Evolutionary conservation across 92 coral and sea anemone genomes (phyloP), one percentile per base, ranked within the genome.

Genomic region (Porites cylindrica): DNA sequence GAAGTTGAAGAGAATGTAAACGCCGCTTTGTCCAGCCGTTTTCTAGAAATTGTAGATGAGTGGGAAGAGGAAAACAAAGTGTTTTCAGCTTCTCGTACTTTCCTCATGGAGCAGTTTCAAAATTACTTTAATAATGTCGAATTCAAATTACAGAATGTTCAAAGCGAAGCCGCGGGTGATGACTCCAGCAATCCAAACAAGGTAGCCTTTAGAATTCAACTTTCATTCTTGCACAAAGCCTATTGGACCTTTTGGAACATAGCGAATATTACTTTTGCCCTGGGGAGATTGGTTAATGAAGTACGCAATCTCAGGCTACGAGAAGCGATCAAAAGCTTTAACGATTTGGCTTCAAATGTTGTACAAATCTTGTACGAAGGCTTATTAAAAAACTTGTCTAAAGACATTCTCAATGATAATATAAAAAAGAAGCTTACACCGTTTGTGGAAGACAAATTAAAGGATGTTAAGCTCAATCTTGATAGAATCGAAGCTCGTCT

Each of bases 61-160:
- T 83, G 88, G 92, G 92, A 89, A 53, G 82, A 64, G 10, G 73
- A 83, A 10, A 77, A 54, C 24, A 83, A 77, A 5, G 66, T 83
- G 23, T 77, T 66, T 71, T 14, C 80, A 76, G 51, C 68, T 29
- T 65, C 79, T 52, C 66, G 32, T 13, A 10, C 26, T 8, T 77
- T 29, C 18, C 85, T 84, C 24, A 8, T 83, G 4, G 38, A 77
- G 16, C 79, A 50, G 16, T 76, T 82, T 51, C 53, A 32, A 4
- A 21, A 53, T 10, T 16, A 29, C 56, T 70, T 74, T 29, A 24
- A 58, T 68, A 14, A 20, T 24, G 59, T 62, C 43, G 75, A 10
- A 23, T 59, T 47, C 23, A 23, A 80, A 11, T 29, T 50, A 1
- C 70, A 19, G 62, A 76, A 63, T 52, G 78, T 52, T 14, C 81